Conservation (phyloP, 2,888 invertebrate species). For the Eristalis pertinax region DNA sequence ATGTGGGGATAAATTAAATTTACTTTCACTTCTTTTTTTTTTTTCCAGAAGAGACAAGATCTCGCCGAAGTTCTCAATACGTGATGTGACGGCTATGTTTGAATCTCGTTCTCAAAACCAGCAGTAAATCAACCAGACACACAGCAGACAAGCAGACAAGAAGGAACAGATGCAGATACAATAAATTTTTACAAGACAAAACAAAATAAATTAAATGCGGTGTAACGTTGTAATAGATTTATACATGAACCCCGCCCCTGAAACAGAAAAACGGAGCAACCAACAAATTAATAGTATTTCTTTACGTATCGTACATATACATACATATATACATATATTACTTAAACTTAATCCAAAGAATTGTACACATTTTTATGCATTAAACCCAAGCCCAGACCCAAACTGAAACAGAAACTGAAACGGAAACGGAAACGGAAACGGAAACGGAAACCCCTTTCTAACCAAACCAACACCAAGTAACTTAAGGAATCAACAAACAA, state of each 20-base stretch:
- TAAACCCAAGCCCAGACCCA: background rate
- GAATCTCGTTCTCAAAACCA: constrained; percentile 86
- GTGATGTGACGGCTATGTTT: constrained; percentile 91
- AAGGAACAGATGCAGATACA: constrained; percentile 32
- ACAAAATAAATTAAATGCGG: constrained; percentile 28
- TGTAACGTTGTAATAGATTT: constrained; percentile 54
- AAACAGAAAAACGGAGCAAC: background rate
- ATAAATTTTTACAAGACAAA: constrained; percentile 55
- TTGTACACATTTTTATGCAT: constrained; percentile 68
- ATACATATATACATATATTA: constrained; percentile 21
- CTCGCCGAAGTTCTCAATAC: constrained; percentile 88
- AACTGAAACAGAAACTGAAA: too few species aligned
- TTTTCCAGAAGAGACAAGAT: constrained; percentile 86
- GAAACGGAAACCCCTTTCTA: background rate
- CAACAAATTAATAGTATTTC: constrained; percentile 39
- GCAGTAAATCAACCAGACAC: constrained; percentile 73
- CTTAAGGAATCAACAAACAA: constrained; percentile 31
- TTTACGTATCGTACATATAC: constrained; percentile 32
- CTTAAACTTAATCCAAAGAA: constrained; percentile 66
- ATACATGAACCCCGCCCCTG: background rate
- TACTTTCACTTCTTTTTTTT: constrained; percentile 30
- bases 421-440: too few species aligned
- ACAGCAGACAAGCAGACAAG: background rate
- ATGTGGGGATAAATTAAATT: background rate
- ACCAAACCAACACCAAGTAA: constrained; percentile 6